Evolutionary conservation across 2,113 vertebrate genomes (phyloP), one percentile per base, ranked within the genome.

Genomic region (Gnathonemus echidnorhynchus): DNA sequence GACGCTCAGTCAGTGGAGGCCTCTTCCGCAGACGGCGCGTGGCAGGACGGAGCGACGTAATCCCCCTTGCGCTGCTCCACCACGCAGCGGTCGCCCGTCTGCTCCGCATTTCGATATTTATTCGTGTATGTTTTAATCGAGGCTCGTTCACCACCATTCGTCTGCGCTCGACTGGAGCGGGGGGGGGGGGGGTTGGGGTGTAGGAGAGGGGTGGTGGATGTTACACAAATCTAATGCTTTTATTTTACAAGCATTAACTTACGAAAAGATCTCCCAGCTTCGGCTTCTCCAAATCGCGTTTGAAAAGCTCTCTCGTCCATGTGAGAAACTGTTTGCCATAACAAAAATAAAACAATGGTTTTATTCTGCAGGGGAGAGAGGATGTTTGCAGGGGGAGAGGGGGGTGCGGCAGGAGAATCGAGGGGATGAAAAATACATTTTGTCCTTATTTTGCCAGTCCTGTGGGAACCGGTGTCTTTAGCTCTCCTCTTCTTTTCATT

Each of bases 391-490:
- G 92, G 91, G 92, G 90, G 90, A 93, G 93, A 91, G 90, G 94
- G 93, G 93, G 95, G 93, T 94, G 93, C 94, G 92, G 91, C 95
- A 94, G 94, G 95, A 95, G 93, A 92, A 92, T 93, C 92, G 94
- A 94, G 93, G 50, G 93, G 93, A 94, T 94, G 95, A 95, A 95
- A 95, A 95, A 94, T 95, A 95, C 93, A 95, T 94, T 94, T 96
- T 97, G 97, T 97, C 97, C 97, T 98, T 97, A 97, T 97, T 98
- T 97, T 96, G 94, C 95, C 92, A 96, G 95, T 96, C 97, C 96
- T 94, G 92, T 93, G 97, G 97, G 97, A 97, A 97, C 97, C 95
- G 95, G 95, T 96, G 95, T 96, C 95, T 95, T 95, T 95, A 97
- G 96, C 96, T 96, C 94, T 94, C 95, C 70, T 88, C 62, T 88